Base-by-base conservation (phyloP, 2,888 invertebrate genomes). In the Pyrocoelia pectoralis region DNA sequence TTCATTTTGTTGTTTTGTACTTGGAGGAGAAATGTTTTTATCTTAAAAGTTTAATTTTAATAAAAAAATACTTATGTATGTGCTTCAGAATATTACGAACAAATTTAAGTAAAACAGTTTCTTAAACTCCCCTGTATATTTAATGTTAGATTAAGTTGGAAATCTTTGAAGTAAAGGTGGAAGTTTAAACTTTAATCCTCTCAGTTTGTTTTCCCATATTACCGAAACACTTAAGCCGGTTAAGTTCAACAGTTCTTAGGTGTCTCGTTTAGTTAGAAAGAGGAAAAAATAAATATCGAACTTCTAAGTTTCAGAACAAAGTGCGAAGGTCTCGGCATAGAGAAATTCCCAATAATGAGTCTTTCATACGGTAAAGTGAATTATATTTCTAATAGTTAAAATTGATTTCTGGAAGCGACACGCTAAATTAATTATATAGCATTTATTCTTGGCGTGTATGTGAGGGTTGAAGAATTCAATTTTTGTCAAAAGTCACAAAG, bases 321-420 rank as follows among this genome's bases (percentile, higher is more conserved):
- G 33, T 51, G 55, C 61, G 61, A 62, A 62, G 56, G 61, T 57
- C 61, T 24, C 33, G 48, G 33, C 49, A 28, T 43, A 62, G 56
- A 56, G 61, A 56, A 62, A 56, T 33, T 53, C 48, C 61, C 56
- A 62, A 62, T 62, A 62, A 62, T 62, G 61, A 62, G 61, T 57
- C 56, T 62, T 48, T 62, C 52, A 52, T 56, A 62, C 61, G 61
- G 51, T 62, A 57, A 62, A 62, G 61, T 62, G 56, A 62, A 62
- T 62, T 63, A 63, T 58, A 63, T 63, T 63, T 63, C 63, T 58
- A 63, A 63, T 63, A 58, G 58, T 41, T 40, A 41, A 58, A 57
- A 58, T 63, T 63, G 58, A 63, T 63, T 63, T 63, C 63, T 58
- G 57, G 49, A 58, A 58, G 51, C 57, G 63, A 58, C 57, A 63